These are phyloP conservation scores for Nymphalis urticae DNA, from an alignment of 2,888 invertebrate genomes.

Conservation along the genomic window DNA sequence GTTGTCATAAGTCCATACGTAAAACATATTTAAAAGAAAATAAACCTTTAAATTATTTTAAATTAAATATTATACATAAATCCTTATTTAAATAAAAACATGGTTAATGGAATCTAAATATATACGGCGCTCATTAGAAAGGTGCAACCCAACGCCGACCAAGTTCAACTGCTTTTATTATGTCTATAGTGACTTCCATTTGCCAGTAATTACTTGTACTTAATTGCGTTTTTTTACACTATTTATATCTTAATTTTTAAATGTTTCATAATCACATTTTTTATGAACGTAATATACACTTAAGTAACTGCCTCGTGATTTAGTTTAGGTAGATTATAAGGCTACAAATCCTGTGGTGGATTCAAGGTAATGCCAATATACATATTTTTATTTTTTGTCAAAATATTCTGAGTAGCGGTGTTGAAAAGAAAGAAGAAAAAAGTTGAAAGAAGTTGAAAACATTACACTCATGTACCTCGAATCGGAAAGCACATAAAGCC, in stretches of 20 bases:
- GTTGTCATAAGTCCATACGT: too few species aligned
- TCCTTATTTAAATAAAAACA: not conserved
- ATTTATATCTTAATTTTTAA: conserved; percentile 18
- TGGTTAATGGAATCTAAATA: conserved; percentile 21
- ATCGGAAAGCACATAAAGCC: too few species aligned
- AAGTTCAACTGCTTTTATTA: conserved; percentile 64
- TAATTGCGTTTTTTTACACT: conserved; percentile 17
- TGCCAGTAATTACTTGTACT: conserved; percentile 31
- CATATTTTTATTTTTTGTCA: too few species aligned
- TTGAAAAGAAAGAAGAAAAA: too few species aligned
- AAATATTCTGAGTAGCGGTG: too few species aligned
- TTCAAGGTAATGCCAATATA: too few species aligned
- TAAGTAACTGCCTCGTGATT: not conserved
- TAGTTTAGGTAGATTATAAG: not conserved
- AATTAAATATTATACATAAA: not conserved
- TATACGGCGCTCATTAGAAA: conserved; percentile 44
- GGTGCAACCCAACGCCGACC: conserved; percentile 49
- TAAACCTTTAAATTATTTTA: not conserved
- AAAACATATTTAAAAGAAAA: not conserved
- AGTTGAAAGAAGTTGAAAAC: too few species aligned
- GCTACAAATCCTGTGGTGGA: too few species aligned
- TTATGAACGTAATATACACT: not conserved
- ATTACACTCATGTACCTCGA: too few species aligned
- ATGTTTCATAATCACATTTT: conserved; percentile 1
- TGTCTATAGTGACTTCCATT: conserved; percentile 26